Conservation (phyloP, 2,113 vertebrate species). For the Cebus imitator region DNA sequence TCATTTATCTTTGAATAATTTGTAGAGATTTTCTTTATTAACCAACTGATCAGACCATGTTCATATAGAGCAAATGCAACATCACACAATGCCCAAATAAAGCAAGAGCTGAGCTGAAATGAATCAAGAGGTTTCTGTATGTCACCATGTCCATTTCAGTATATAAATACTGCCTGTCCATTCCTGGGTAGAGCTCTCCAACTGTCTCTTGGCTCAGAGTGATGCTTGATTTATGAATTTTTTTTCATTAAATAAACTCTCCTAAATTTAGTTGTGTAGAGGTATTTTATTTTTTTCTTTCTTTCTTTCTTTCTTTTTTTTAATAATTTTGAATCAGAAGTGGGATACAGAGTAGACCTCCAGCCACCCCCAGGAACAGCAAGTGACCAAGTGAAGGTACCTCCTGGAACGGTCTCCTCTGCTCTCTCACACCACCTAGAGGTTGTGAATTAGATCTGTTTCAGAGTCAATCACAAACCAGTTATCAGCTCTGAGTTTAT, state of each 20-base stretch:
- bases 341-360: too few species aligned
- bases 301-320: too few species aligned
- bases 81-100: neutral
- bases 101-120: neutral
- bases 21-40: neutral
- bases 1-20: neutral
- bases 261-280: neutral
- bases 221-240: neutral
- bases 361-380: too few species aligned
- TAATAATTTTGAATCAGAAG: too few species aligned
- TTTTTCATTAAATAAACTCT: neutral
- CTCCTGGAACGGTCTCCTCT: too few species aligned
- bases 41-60: neutral
- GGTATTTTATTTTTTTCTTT: too few species aligned
- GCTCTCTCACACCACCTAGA: too few species aligned
- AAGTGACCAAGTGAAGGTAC: too few species aligned
- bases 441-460: too few species aligned
- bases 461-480: too few species aligned
- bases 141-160: neutral
- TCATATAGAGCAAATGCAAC: neutral
- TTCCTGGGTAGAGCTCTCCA: neutral
- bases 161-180: neutral
- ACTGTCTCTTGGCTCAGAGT: neutral
- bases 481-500: too few species aligned
- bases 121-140: neutral